Evolutionary conservation across 1,140 invertebrate genomes (phyloP).

Genomic region (Zaprionus taronus): DNA sequence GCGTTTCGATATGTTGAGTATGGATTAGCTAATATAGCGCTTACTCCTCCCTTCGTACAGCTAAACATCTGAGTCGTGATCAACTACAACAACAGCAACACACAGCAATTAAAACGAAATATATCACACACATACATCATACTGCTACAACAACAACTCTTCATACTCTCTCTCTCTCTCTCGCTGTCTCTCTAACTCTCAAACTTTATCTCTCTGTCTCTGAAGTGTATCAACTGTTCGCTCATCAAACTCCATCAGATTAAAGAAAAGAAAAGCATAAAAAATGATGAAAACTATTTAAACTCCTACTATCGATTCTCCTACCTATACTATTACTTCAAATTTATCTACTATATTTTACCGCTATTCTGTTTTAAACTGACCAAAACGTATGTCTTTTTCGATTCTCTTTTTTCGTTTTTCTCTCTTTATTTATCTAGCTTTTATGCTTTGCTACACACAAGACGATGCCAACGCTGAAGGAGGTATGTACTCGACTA

Average conservation of each 20-base stretch:
- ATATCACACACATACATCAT: conserved; percentile 9
- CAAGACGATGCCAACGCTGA: conserved; percentile 94
- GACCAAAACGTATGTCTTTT: conserved; percentile 74
- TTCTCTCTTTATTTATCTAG: conserved; percentile 86
- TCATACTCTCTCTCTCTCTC: conserved; percentile 11
- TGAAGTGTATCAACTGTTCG: conserved; percentile 6
- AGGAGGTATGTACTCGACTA: conserved; percentile 90
- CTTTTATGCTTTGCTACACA: conserved; percentile 96
- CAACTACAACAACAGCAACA: conserved; percentile 10
- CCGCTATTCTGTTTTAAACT: conserved; percentile 75
- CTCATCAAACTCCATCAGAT: neutral
- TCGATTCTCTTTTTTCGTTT: conserved; percentile 76
- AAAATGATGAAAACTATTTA: neutral
- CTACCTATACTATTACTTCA: conserved; percentile 23
- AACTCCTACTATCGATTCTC: conserved; percentile 18
- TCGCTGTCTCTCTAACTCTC: neutral
- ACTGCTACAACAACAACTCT: neutral
- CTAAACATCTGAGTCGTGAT: conserved; percentile 3
- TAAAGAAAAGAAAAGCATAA: neutral
- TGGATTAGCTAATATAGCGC: conserved; percentile 16
- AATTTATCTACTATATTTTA: conserved; percentile 39
- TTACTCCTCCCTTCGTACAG: conserved; percentile 7
- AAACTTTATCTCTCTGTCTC: neutral
- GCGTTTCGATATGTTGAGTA: conserved; percentile 22
- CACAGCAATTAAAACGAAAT: neutral